Conservation (phyloP, 2,888 invertebrate species). For the Thera obeliscata region DNA sequence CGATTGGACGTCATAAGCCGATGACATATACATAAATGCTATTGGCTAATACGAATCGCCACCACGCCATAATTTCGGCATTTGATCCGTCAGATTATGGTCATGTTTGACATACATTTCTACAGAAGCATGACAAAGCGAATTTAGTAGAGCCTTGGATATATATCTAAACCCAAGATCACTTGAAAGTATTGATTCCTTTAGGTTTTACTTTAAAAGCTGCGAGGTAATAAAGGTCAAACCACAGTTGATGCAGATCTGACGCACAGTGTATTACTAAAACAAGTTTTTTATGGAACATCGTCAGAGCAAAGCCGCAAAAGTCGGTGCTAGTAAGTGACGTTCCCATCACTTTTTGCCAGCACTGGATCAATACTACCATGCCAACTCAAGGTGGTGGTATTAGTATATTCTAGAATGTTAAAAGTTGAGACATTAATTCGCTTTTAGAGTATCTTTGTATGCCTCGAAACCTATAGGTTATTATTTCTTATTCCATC, state of each 20-base stretch:
- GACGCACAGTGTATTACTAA: conserved; percentile 16
- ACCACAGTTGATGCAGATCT: not conserved
- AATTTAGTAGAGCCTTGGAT: not conserved
- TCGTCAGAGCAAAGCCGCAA: conserved; percentile 12
- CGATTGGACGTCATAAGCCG: conserved; percentile 12
- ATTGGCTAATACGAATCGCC: conserved; percentile 10
- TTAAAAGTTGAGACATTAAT: not conserved
- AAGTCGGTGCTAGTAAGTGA: conserved; percentile 25
- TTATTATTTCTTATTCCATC: not conserved
- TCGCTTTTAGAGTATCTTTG: no score
- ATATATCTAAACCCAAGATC: not conserved
- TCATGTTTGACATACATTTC: not conserved
- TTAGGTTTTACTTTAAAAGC: not conserved
- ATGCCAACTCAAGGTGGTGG: conserved; percentile 16
- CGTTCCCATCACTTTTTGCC: conserved; percentile 12
- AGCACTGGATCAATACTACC: conserved; percentile 22
- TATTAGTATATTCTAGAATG: not conserved
- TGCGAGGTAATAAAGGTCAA: not conserved
- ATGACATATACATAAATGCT: conserved; percentile 24
- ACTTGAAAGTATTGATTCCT: not conserved
- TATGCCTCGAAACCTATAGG: not conserved
- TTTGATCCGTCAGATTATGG: not conserved
- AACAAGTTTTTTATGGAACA: conserved; percentile 23
- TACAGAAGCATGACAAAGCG: not conserved
- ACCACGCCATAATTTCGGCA: conserved; percentile 3